Base-by-base conservation (phyloP, 2,797 vertebrate genomes). In the Stomatorhinus walkeri region DNA sequence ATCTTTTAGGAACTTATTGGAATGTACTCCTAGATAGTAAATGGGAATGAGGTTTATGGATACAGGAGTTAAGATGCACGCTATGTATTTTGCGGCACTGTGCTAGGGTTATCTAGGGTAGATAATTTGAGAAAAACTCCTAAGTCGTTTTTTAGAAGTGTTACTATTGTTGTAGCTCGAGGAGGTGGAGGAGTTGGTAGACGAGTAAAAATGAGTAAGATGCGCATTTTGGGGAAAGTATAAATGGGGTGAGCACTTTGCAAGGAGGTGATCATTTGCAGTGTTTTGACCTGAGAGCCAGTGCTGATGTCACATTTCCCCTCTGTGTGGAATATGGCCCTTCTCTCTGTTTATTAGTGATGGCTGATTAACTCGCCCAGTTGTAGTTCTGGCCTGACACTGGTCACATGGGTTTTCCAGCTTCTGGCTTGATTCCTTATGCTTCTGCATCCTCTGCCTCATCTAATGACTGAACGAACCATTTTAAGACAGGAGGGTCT, bases 401-500 rank as follows among this genome's bases (percentile, higher is more conserved):
- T 68, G 68, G 32, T 16, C 14, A 76, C 32, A 76, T 36, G 68
- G 24, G 8, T 43, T 32, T 19, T 19, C 24, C 3, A 28, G 49
- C 36, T 79, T 72, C 32, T 76, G 68, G 68, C 32, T 72, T 36
- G 52, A 19, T 81, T 16, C 16, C 51, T 36, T 85, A 10, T 52
- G 49, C 52, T 59, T 56, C 85, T 36, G 51, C 28, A 28, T 56
- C 51, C 24, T 32, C 16, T 28, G 22, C 48, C 49, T 5, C 81
- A 76, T 2, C 64, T 49, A 49, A 8, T 40, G 56, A 22, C 64
- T 61, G 61, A 22, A 49, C 28, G 0, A 32, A 36, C 72, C 72
- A 68, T 56, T 56, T 28, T 8, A 46, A 48, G 52, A 68, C 90
- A 87, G 91, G 61, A 88, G 87, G 92, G 72, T 90, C 72, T 79